A percentile compares a stretch with the other conserved stretches of the same genome.
phyloP scores from a whole-genome alignment of 2,888 invertebrate species.

The Hipparchia semele region DNA sequence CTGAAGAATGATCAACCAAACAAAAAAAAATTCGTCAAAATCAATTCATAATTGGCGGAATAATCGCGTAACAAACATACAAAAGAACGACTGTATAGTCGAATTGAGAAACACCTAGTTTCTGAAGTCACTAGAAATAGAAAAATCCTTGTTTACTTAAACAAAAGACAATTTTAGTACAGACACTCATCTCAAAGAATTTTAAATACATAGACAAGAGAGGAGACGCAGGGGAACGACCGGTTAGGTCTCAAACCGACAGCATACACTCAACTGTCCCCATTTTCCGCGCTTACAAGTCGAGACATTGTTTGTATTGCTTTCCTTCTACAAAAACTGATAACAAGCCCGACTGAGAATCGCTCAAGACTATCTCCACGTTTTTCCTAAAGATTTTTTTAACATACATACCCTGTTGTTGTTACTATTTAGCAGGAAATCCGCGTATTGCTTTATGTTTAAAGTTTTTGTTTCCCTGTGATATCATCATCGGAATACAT shows the following conservation, averaged over 20 bases:
- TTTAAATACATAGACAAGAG: slow-evolving; percentile 42
- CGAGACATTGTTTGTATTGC: slow-evolving; percentile 40
- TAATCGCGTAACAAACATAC: too few species aligned
- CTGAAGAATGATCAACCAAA: too few species aligned
- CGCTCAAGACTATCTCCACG: not conserved
- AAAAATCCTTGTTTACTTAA: not conserved
- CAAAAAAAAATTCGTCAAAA: too few species aligned
- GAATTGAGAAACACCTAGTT: too few species aligned
- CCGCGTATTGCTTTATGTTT: slow-evolving; percentile 27
- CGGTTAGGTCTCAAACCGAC: slow-evolving; percentile 49
- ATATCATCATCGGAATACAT: slow-evolving; percentile 39
- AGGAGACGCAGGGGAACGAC: slow-evolving; percentile 41
- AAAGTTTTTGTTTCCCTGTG: slow-evolving; percentile 36
- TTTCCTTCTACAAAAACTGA: slow-evolving; percentile 34
- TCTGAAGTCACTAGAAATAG: too few species aligned
- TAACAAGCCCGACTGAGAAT: slow-evolving; percentile 24
- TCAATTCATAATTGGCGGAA: too few species aligned
- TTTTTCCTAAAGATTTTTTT: slow-evolving; percentile 9
- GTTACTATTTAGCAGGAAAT: slow-evolving; percentile 30
- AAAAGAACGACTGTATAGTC: too few species aligned
- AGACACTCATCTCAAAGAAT: not conserved
- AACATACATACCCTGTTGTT: not conserved
- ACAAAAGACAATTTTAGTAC: not conserved
- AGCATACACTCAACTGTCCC: slow-evolving; percentile 62
- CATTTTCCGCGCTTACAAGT: slow-evolving; percentile 58